Evolutionary conservation across 2,113 vertebrate species (phyloP).

Genomic region (human (Homo sapiens)): GRCh38 chr7:89207501-89208000

Average conservation of each 20-base stretch:
- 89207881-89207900: not conserved
- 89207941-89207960: not conserved
- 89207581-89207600: not conserved
- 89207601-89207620: not conserved
- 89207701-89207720: not conserved
- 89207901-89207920: not conserved
- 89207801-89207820: not conserved
- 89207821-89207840: not conserved
- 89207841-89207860: not conserved
- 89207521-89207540: no score
- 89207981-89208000: fast-evolving
- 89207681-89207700: not conserved
- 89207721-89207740: not conserved
- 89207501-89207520: no score
- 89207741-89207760: not conserved
- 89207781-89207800: not conserved
- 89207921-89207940: not conserved
- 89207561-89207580: not conserved
- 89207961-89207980: not conserved
- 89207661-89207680: not conserved
- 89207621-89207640: not conserved
- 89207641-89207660: not conserved
- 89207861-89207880: not conserved
- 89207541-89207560: no score
- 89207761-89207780: not conserved